Conservation (phyloP, 2,113 vertebrate species). For the Sphaerodactylus townsendi region DNA sequence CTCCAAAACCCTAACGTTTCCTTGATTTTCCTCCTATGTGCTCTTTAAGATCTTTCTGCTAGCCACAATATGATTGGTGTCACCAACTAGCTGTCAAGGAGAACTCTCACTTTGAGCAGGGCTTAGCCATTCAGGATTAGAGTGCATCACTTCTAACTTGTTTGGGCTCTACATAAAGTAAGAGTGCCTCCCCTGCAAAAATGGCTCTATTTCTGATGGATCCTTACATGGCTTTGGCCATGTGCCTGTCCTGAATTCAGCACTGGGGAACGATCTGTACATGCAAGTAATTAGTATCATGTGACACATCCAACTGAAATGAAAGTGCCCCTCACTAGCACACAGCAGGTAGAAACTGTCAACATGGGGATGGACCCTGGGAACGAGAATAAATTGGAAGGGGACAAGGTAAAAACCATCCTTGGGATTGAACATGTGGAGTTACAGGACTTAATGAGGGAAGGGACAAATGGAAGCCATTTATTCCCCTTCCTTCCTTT, state of each 20-base stretch:
- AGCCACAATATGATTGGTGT: no score
- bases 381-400: background rate
- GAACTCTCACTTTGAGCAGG: background rate
- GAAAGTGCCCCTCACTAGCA: background rate
- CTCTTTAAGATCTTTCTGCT: background rate
- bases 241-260: background rate
- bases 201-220: background rate
- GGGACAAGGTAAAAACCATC: rapidly evolving
- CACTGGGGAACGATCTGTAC: background rate
- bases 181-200: background rate
- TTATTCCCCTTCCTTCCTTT: background rate
- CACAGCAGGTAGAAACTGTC: background rate
- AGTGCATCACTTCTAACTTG: background rate
- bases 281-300: background rate
- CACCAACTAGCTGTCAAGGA: background rate
- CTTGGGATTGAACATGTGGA: background rate
- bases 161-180: background rate
- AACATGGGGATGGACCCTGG: background rate
- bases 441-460: background rate
- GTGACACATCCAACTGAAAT: background rate
- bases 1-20: background rate
- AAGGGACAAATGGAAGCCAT: background rate
- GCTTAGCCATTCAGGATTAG: background rate
- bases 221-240: background rate
- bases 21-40: no score